Conservation (phyloP, 2,113 vertebrate genomes). For the Turdus rufiventris region DNA sequence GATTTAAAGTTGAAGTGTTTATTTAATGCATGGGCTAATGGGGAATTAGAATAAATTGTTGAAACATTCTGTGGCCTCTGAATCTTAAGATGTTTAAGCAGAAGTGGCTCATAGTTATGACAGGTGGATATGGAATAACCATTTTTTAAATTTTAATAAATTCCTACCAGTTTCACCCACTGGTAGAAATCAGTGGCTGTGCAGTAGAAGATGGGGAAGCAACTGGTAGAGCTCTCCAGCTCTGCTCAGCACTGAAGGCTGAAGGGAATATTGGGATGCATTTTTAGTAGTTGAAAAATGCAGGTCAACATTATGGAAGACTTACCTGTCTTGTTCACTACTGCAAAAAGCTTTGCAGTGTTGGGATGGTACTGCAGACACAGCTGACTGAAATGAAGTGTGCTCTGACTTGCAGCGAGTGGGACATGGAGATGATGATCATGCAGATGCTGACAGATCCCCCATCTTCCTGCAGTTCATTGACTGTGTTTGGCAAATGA, state of each 20-base stretch:
- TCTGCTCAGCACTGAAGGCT: not conserved
- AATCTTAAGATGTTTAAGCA: not conserved
- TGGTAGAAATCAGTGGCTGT: not conserved
- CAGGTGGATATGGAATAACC: not conserved
- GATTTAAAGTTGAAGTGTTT: conserved; percentile 10
- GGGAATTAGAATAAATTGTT: conserved; percentile 2
- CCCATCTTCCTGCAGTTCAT: conserved; percentile 97
- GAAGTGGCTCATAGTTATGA: not conserved
- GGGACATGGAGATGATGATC: conserved; percentile 91
- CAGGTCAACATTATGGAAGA: not conserved
- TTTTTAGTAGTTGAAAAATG: not conserved
- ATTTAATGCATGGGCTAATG: not conserved
- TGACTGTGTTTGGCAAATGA: conserved; percentile 98
- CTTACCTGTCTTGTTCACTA: not conserved
- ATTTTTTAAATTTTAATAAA: not conserved
- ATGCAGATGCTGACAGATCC: conserved; percentile 90
- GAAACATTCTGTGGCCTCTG: not conserved
- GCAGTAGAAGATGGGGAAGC: not conserved
- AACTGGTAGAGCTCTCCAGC: not conserved
- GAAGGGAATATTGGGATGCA: not conserved
- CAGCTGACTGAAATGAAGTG: not conserved
- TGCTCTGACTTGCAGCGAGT: conserved; percentile 77
- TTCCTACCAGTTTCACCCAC: not conserved
- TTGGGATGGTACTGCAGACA: not conserved
- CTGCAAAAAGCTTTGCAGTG: not conserved